These are phyloP conservation scores for Spatula clypeata DNA, from an alignment of 2,797 vertebrate species.

Conservation along the genomic window DNA sequence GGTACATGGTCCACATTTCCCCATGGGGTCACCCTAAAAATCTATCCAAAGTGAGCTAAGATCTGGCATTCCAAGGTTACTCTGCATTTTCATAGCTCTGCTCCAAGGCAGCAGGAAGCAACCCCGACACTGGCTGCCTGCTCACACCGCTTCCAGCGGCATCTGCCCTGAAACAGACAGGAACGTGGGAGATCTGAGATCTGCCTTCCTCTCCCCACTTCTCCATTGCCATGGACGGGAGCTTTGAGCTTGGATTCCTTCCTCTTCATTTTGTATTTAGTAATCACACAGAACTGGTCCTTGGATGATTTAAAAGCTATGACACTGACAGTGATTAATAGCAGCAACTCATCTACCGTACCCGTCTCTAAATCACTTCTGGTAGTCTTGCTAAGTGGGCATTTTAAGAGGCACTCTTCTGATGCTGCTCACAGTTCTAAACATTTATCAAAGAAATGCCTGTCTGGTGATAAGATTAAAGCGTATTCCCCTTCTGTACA, in stretches of 20 bases:
- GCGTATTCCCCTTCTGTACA: too few relatives aligned
- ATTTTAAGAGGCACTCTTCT: background rate
- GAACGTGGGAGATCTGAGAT: background rate
- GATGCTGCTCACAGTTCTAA: background rate
- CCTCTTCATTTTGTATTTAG: background rate
- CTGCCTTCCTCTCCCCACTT: background rate
- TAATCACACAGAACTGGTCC: background rate
- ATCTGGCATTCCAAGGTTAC: too few relatives aligned
- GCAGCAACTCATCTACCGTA: background rate
- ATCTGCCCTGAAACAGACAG: background rate
- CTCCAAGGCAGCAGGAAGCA: background rate
- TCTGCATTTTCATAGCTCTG: background rate
- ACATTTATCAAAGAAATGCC: fast-evolving
- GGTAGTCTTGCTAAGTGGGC: background rate
- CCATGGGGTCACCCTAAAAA: background rate
- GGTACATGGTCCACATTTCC: background rate
- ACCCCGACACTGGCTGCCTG: fast-evolving
- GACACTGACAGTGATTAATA: background rate
- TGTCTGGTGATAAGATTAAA: background rate
- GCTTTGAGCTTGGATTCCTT: background rate
- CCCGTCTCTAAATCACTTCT: background rate
- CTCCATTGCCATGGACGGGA: background rate
- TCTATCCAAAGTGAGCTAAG: background rate
- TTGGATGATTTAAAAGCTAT: background rate
- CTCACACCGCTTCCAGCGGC: background rate